These are phyloP conservation scores for Dolichallabes microphthalmus DNA, from an alignment of 2,113 vertebrate genomes.

Conservation along the genomic window DNA sequence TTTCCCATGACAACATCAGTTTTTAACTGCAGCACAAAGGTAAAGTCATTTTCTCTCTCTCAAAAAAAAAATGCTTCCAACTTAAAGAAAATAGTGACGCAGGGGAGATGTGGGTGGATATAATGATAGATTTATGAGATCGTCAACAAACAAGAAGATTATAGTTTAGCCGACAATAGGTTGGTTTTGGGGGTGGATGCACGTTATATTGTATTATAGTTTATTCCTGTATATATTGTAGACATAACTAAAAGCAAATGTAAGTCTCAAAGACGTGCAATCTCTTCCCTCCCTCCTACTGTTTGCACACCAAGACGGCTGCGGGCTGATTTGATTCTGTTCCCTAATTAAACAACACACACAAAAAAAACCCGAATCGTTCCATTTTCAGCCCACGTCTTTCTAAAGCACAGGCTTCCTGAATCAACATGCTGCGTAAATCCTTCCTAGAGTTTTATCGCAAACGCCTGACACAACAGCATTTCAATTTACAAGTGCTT, in stretches of 20 bases:
- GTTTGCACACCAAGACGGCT: not conserved
- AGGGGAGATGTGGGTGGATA: slow-evolving; percentile 52
- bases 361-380: not conserved
- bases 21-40: slow-evolving; percentile 61
- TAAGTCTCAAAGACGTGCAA: not conserved
- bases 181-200: slow-evolving; percentile 2
- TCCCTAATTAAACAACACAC: slow-evolving; percentile 19
- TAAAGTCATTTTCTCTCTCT: slow-evolving; percentile 49
- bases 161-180: not conserved
- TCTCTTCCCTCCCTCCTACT: not conserved
- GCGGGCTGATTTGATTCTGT: slow-evolving; percentile 33
- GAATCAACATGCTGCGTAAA: not conserved
- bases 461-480: not conserved
- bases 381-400: not conserved
- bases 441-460: slow-evolving; percentile 1
- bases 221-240: not conserved
- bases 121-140: slow-evolving; percentile 34
- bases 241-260: not conserved
- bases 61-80: slow-evolving; percentile 63
- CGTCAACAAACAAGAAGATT: slow-evolving; percentile 7
- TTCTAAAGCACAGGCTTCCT: not conserved
- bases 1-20: slow-evolving; percentile 71
- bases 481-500: slow-evolving; percentile 1
- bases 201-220: not conserved
- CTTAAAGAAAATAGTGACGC: slow-evolving; percentile 59